phyloP scores from a whole-genome alignment of 2,888 invertebrate genomes.

The Andrena praecox region DNA sequence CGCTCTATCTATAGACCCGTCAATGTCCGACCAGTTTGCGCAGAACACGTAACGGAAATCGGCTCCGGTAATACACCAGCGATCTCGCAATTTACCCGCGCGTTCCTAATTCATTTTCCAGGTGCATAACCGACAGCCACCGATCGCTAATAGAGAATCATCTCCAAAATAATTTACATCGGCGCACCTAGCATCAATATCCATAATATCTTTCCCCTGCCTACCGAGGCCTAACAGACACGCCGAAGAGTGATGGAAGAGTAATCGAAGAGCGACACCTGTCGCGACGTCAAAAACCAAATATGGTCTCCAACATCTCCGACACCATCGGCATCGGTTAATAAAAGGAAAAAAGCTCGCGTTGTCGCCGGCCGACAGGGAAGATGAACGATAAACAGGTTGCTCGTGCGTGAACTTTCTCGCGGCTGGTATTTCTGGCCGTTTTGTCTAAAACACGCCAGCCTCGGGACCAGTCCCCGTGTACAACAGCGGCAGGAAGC shows the following conservation, averaged over 20 bases:
- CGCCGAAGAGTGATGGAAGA: neutral
- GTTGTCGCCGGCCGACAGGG: neutral
- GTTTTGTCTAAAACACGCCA: conserved; percentile 30
- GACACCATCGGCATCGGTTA: neutral
- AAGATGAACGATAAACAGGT: conserved; percentile 35
- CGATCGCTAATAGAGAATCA: neutral
- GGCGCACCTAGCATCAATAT: neutral
- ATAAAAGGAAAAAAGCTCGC: neutral
- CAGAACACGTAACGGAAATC: conserved; percentile 34
- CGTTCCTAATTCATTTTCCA: conserved; percentile 20
- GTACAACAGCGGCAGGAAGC: conserved; percentile 55
- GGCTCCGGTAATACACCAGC: conserved; percentile 28
- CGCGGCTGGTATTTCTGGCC: conserved; percentile 25
- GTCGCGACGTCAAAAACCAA: neutral
- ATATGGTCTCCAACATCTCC: neutral
- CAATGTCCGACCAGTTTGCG: conserved; percentile 38
- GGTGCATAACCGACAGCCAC: neutral
- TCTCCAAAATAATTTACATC: neutral
- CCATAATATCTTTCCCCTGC: neutral
- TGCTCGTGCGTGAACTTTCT: conserved; percentile 29
- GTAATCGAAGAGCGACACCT: neutral
- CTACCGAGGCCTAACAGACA: too few relatives aligned
- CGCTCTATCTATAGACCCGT: conserved; percentile 55
- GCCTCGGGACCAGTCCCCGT: conserved; percentile 32
- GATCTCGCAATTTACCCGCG: conserved; percentile 4